phyloP scores from a whole-genome alignment of 2,113 vertebrate species.

The Tiliqua scincoides region DNA sequence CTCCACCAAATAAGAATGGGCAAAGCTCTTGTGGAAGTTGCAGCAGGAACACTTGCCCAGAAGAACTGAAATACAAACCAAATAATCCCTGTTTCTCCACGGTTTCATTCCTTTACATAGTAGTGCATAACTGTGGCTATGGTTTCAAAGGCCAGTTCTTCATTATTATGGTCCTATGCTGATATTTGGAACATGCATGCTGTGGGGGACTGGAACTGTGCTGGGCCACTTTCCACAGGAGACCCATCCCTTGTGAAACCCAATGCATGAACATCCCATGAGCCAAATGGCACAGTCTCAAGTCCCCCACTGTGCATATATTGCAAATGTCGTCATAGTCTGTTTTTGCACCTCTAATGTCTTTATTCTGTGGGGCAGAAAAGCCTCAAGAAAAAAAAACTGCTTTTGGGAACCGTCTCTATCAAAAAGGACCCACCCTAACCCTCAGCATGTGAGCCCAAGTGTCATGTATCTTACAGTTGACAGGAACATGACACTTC shows the following conservation, averaged over 20 bases:
- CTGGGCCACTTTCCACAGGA: background rate
- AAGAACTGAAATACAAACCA: conserved; percentile 71
- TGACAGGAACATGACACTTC: conserved; percentile 60
- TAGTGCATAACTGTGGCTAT: conserved; percentile 83
- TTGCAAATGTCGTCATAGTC: background rate
- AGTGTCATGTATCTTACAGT: background rate
- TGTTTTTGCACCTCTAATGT: conserved; percentile 70
- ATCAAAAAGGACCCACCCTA: background rate
- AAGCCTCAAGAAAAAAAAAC: conserved; percentile 76
- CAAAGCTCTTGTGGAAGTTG: conserved; percentile 76
- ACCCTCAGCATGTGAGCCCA: background rate
- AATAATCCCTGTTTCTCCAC: conserved; percentile 18
- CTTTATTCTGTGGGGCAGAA: conserved; percentile 79
- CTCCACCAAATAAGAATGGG: conserved; percentile 75
- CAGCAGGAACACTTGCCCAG: conserved; percentile 77
- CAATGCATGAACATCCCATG: background rate
- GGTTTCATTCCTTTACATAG: conserved; percentile 79
- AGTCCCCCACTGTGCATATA: no score
- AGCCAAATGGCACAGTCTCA: background rate
- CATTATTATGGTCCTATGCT: conserved; percentile 31
- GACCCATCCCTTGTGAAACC: background rate
- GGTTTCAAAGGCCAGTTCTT: conserved; percentile 75
- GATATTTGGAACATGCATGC: background rate
- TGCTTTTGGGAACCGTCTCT: conserved; percentile 78
- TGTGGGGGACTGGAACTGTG: background rate